Percentiles rank a stretch among this genome's conserved stretches.
These are phyloP conservation scores for Drosophila antonietae DNA, from an alignment of 2,888 invertebrate species.

Conservation along the genomic window DNA sequence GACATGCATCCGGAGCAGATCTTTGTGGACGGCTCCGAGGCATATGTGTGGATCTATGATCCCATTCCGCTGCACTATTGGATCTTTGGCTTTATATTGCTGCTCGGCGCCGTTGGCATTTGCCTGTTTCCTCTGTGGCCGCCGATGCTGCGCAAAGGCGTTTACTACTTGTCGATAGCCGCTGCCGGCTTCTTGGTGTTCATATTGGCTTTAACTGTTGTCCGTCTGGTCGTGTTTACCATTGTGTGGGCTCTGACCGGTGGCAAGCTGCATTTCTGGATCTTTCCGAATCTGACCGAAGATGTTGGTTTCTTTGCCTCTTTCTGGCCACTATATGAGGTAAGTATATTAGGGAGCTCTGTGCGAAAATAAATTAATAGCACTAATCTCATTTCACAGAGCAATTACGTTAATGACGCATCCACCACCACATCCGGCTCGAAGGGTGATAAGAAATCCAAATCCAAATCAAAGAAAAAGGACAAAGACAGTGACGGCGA, in stretches of 20 bases:
- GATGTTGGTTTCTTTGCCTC: slow-evolving; percentile 99
- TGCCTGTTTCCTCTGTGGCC: slow-evolving; percentile 99
- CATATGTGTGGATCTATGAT: slow-evolving; percentile 99
- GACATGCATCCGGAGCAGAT: slow-evolving; percentile 98
- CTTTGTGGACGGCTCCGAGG: slow-evolving; percentile 97
- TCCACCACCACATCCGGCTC: slow-evolving; percentile 84
- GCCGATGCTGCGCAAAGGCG: slow-evolving; percentile 94
- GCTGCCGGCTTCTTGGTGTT: slow-evolving; percentile 97
- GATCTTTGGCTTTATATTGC: slow-evolving; percentile 94
- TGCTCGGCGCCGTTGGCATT: slow-evolving; percentile 96
- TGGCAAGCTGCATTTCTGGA: slow-evolving; percentile 97
- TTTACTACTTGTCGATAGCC: slow-evolving; percentile 97
- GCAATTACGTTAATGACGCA: slow-evolving; percentile 90
- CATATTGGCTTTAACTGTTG: slow-evolving; percentile 94
- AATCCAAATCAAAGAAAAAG: slow-evolving; percentile 86
- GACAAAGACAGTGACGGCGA: slow-evolving; percentile 93
- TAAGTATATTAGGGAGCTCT: slow-evolving; percentile 77
- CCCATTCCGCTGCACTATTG: slow-evolving; percentile 97
- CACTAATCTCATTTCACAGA: slow-evolving; percentile 81
- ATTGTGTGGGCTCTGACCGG: slow-evolving; percentile 94
- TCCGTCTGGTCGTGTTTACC: slow-evolving; percentile 96
- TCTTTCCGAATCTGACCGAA: slow-evolving; percentile 99
- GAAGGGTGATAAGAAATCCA: slow-evolving; percentile 86
- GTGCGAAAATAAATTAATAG: not conserved
- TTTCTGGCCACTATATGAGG: slow-evolving; percentile 98